These are phyloP conservation scores for Champsocephalus gunnari DNA, from an alignment of 2,797 vertebrate genomes.

Conservation along the genomic window DNA sequence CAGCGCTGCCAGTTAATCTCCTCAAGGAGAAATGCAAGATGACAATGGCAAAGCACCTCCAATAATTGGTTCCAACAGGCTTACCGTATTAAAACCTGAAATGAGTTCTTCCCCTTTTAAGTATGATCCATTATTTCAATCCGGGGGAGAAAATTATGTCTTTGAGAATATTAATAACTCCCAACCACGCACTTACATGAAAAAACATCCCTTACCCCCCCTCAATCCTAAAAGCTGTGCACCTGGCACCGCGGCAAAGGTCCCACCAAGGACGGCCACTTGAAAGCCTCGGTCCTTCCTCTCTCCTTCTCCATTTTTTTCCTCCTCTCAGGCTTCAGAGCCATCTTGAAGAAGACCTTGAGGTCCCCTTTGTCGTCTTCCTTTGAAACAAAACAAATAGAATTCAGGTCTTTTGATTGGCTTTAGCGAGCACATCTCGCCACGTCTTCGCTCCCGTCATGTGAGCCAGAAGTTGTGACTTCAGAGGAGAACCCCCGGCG, in stretches of 20 bases:
- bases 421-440: constrained; percentile 72
- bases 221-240: constrained; percentile 73
- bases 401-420: constrained; percentile 89
- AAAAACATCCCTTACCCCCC: constrained; percentile 51
- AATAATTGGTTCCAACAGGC: constrained; percentile 91
- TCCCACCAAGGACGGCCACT: constrained; percentile 92
- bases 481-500: constrained; percentile 73
- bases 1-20: constrained; percentile 85
- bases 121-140: constrained; percentile 90
- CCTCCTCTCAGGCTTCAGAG: constrained; percentile 87
- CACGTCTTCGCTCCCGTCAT: constrained; percentile 69
- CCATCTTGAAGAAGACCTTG: constrained; percentile 94
- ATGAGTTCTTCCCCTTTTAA: constrained; percentile 89
- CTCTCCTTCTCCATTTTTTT: constrained; percentile 24
- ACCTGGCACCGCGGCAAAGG: constrained; percentile 94
- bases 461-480: constrained; percentile 81
- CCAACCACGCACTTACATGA: constrained; percentile 75
- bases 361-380: constrained; percentile 94
- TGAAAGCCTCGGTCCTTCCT: constrained; percentile 81
- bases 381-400: constrained; percentile 95
- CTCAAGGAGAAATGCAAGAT: constrained; percentile 87
- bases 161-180: constrained; percentile 89
- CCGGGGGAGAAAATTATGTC: constrained; percentile 83
- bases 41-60: constrained; percentile 89
- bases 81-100: constrained; percentile 91